Evolutionary conservation across 2,888 invertebrate species (phyloP), one percentile per base, ranked within the genome.

Genomic region (Hydropsyche betteni): DNA sequence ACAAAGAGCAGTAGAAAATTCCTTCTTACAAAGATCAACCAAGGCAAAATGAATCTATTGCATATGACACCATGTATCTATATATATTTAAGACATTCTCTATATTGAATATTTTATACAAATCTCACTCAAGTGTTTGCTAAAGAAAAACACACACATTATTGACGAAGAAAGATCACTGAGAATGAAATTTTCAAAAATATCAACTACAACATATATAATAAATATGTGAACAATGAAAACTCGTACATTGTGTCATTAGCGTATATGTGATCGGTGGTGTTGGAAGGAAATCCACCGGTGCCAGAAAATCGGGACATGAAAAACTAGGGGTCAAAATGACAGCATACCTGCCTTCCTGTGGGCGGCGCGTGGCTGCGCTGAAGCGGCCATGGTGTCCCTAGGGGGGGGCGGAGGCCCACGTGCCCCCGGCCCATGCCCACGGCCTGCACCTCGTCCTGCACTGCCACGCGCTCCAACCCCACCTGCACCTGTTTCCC

Each of bases 321-420:
- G 64, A n/a, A 36, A 64, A 8, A 64, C 52, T 70, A 51, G 70
- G 69, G 72, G 55, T 58, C 34, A 33, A 58, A 72, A 72, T 72
- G 72, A 72, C 72, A 36, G 72, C 84, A 81, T 83, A 88, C 88
- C 88, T 87, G 87, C 83, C 81, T 87, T 88, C 80, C 88, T 84
- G 80, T 85, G 86, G 77, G 79, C 68, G 74, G 74, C 75, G 73
- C 76, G 74, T 38, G 72, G 68, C 75, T 79, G 50, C 58, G 77
- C 69, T 69, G 79, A 78, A 81, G 82, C 77, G 76, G 84, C 88
- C 82, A 90, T 89, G 83, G 89, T 89, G 81, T 93, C 93, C 77
- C 94, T 87, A 0, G 95, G 94, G 8, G 95, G 95, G 50, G 94
- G 94, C 58, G 94, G 95, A n/a, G 95, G 95, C 71, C 95, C 95